These are phyloP conservation scores for Galeopsomyia nigrocyanea DNA, from an alignment of 2,888 invertebrate genomes.

Conservation along the genomic window DNA sequence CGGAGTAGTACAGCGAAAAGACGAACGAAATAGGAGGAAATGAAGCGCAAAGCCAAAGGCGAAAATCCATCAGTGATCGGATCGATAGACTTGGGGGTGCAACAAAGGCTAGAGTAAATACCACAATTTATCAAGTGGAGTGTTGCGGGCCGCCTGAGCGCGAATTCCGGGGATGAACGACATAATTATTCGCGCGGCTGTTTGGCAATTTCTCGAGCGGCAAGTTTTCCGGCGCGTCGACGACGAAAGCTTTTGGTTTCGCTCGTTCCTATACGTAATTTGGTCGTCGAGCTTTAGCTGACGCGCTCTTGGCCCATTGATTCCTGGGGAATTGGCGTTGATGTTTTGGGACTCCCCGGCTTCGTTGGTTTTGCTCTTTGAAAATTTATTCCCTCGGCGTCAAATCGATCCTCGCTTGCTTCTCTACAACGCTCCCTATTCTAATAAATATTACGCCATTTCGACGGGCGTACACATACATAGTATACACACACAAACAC, in stretches of 20 bases:
- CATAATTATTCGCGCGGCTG: slow-evolving; percentile 41
- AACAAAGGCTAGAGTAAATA: slow-evolving; percentile 2
- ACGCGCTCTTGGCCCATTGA: slow-evolving; percentile 15
- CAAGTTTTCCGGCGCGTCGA: slow-evolving; percentile 33
- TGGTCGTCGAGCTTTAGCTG: slow-evolving; percentile 4
- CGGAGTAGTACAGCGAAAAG: no score
- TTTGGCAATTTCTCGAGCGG: slow-evolving; percentile 34
- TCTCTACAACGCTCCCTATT: background rate
- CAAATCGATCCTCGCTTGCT: slow-evolving; percentile 31
- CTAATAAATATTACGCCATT: slow-evolving; percentile 15
- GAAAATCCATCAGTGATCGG: slow-evolving; percentile 1
- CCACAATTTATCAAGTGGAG: slow-evolving; percentile 20
- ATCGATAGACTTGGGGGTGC: slow-evolving; percentile 2
- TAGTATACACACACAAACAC: no score
- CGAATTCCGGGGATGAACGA: slow-evolving; percentile 35
- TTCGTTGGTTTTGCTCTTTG: slow-evolving; percentile 30
- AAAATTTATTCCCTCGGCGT: slow-evolving; percentile 28
- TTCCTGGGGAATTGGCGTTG: slow-evolving; percentile 33
- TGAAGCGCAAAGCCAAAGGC: no score
- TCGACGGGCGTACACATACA: background rate
- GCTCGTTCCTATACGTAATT: slow-evolving; percentile 34
- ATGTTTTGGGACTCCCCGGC: slow-evolving; percentile 33
- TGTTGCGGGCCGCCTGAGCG: slow-evolving; percentile 9
- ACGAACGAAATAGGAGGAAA: no score
- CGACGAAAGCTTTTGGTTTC: slow-evolving; percentile 15